Conservation (phyloP, 2,888 invertebrate species). For the Apamea crenata region DNA sequence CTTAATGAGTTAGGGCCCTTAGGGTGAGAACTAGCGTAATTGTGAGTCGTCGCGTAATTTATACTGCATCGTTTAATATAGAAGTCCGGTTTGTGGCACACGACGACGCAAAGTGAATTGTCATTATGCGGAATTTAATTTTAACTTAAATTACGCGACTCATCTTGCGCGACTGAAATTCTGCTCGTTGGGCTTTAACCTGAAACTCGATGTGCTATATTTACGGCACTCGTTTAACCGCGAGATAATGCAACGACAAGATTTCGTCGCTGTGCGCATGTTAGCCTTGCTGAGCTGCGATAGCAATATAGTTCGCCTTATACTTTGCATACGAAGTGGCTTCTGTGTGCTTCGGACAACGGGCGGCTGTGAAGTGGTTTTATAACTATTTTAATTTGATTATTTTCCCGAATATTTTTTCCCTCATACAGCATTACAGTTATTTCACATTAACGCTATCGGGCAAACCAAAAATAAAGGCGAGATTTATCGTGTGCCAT, state of each 20-base stretch:
- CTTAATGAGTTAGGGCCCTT: not conserved
- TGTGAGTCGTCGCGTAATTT: not conserved
- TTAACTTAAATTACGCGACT: not conserved
- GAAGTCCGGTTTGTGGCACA: not conserved
- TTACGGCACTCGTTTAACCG: not conserved
- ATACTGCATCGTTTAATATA: not conserved
- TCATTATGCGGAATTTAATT: not conserved
- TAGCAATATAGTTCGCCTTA: slow-evolving; percentile 67
- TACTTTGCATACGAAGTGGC: slow-evolving; percentile 58
- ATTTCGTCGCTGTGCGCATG: not conserved
- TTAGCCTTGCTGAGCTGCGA: slow-evolving; percentile 19
- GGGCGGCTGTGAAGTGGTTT: slow-evolving; percentile 33
- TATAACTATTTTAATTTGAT: not conserved
- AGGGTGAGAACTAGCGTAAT: not conserved
- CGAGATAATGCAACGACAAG: not conserved
- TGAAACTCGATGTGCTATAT: not conserved
- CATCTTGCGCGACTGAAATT: not conserved
- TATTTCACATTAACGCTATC: not conserved
- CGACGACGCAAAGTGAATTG: not conserved
- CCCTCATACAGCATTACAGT: not conserved
- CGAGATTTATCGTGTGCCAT: not conserved
- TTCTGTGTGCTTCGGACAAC: slow-evolving; percentile 53
- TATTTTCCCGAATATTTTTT: not conserved
- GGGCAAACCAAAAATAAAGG: no score
- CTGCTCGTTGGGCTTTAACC: not conserved